Base-by-base conservation (phyloP, 2,113 vertebrate species). In the Romanogobio albipinnatus region DNA sequence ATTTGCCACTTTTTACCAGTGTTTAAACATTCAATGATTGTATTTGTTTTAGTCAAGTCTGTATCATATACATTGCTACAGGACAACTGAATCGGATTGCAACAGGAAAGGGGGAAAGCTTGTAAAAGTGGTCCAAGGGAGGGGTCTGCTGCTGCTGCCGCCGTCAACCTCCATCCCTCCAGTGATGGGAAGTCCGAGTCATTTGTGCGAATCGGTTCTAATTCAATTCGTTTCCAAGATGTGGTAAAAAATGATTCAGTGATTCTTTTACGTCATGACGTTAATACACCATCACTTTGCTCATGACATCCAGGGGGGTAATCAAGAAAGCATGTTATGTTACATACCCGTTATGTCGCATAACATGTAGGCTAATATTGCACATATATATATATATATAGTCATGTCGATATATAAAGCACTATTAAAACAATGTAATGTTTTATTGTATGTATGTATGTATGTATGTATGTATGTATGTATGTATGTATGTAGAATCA, bases 81-180 rank as follows among this genome's bases (percentile, higher is more conserved):
- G 11, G 22, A 19, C 10, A 22, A n/a, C 36, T 58, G 4, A 77
- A 8, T n/a, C 4, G 2, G 29, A n/a, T 4, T 22, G 5, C 33
- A 61, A 61, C 3, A 4, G 14, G n/a, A 64, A 62, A 17, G 59
- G 14, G 14, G n/a, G 43, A 26, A 3, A 45, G n/a, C 4, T 61
- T 39, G 22, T 51, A 19, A 56, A 22, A 33, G n/a, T 68, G 45
- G 15, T 81, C 77, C 39, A 62, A 15, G 39, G 58, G 39, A 61
- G 19, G 61, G 36, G 56, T 43, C 13, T 51, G 47, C 47, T 13
- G 47, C 47, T 13, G 53, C 10, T 59, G 26, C 49, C 45, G 1
- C 49, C 24, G 11, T 70, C n/a, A 81, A 70, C 17, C 62, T 81
- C 51, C 66, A 82, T 82, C 66, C 45, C 76, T 78, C 29, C 5